Base-by-base conservation (phyloP, 2,113 vertebrate genomes). In the Neoarius graeffei region DNA sequence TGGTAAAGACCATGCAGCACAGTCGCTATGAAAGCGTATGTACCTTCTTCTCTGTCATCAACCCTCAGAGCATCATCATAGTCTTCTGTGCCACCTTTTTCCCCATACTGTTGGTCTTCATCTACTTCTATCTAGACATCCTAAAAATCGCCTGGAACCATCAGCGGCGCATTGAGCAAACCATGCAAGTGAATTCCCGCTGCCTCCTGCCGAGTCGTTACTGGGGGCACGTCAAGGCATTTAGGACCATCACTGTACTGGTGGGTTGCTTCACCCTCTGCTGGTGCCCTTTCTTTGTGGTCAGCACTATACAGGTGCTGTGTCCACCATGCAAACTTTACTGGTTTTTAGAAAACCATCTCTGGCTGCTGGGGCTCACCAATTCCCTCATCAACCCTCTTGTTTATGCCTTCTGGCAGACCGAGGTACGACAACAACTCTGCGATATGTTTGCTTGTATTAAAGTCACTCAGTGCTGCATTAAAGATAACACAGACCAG, bases 111-210 rank as follows among this genome's bases (percentile, higher is more conserved):
- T 93, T 94, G 0, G 88, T 96, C 76, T 97, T 98, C 85, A 66
- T 97, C 87, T 98, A 95, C 91, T 96, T 98, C 91, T 98, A 98
- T 94, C 96, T 97, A 0, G 96, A 98, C 94, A 97, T 98, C 93
- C 94, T 98, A 89, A 97, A 97, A 89, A 95, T 97, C 0, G 97
- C 98, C 84, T 96, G 95, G 0, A 67, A 81, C 86, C 97, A 98
- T 19, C 95, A 95, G 88, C 95, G 94, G 90, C 96, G 96, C 82
- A 98, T 99, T 90, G 92, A 89, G 81, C 94, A 93, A 27, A 94
- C 94, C 48, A 88, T 95, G 54, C 94, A 94, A 0, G 94, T 90
- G 0, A 93, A 94, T 35, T 94, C 93, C 77, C 87, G 90, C 50
- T 90, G 90, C 0, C 60, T 94, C 52, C 91, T 87, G 11, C 76